Percentiles rank a stretch among this genome's conserved stretches.
Conservation (phyloP, 2,888 invertebrate species). For the Brenthis daphne region DNA sequence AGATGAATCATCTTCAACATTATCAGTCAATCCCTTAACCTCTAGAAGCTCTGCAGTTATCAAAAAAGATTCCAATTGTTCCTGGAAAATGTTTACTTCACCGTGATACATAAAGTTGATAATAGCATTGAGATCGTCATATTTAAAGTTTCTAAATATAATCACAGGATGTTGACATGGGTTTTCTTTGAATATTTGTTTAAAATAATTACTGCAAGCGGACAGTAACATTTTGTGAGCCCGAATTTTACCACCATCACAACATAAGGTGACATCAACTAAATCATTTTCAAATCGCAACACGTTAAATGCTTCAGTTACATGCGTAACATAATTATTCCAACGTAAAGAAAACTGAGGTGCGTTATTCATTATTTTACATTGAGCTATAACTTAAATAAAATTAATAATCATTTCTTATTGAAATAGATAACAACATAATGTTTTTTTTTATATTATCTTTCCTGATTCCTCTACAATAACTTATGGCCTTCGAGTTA, state of each 20-base stretch:
- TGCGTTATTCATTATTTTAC: constrained; percentile 77
- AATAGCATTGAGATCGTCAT: constrained; percentile 88
- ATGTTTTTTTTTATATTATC: constrained; percentile 9
- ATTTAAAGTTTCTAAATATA: constrained; percentile 90
- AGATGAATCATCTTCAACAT: constrained; percentile 70
- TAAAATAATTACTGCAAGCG: constrained; percentile 92
- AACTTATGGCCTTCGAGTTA: neutral
- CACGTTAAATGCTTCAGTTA: constrained; percentile 90
- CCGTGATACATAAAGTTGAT: constrained; percentile 92
- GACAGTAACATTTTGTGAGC: constrained; percentile 93
- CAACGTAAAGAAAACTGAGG: constrained; percentile 93
- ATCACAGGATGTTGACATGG: constrained; percentile 91
- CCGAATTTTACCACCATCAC: constrained; percentile 91
- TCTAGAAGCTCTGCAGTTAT: constrained; percentile 89
- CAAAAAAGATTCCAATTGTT: constrained; percentile 89
- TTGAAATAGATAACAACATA: constrained; percentile 21
- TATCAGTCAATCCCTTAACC: constrained; percentile 88
- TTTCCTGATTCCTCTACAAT: constrained; percentile 12
- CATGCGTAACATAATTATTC: constrained; percentile 92
- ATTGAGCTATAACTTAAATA: constrained; percentile 17
- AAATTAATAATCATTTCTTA: constrained; percentile 13
- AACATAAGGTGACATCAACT: constrained; percentile 92
- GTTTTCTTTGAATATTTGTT: constrained; percentile 87
- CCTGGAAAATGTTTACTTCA: constrained; percentile 91
- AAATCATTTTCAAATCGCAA: constrained; percentile 86